These are phyloP conservation scores for Orussus abietinus DNA, from an alignment of 1,140 invertebrate species.

Conservation along the genomic window DNA sequence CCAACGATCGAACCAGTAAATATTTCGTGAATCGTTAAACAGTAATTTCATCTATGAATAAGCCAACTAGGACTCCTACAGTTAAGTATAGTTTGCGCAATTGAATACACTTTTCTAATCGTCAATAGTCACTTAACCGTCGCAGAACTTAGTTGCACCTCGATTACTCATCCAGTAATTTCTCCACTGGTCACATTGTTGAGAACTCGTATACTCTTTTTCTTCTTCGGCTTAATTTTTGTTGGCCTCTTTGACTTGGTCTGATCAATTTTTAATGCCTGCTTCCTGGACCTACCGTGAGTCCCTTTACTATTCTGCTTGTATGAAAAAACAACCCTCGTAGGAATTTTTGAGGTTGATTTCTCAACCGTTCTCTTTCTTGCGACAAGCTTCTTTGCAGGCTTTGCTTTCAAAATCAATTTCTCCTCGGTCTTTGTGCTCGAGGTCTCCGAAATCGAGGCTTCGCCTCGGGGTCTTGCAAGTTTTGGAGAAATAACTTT, in stretches of 20 bases:
- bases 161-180: background rate
- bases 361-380: too few relatives aligned
- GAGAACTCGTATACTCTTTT: background rate
- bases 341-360: too few relatives aligned
- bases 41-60: too few relatives aligned
- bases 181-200: background rate
- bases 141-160: too few relatives aligned
- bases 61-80: too few relatives aligned
- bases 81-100: too few relatives aligned
- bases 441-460: conserved; percentile 27
- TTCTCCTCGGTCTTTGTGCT: conserved; percentile 14
- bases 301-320: conserved; percentile 27
- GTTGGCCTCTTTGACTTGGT: conserved; percentile 30
- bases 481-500: conserved; percentile 32
- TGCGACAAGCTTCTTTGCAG: too few relatives aligned
- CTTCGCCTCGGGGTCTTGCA: too few relatives aligned
- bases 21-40: too few relatives aligned
- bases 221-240: conserved; percentile 16
- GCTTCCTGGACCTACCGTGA: conserved; percentile 17
- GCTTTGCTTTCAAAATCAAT: background rate
- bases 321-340: conserved; percentile 17
- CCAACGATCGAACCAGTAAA: too few relatives aligned
- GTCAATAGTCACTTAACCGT: too few relatives aligned
- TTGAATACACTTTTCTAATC: too few relatives aligned
- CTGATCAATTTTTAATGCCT: conserved; percentile 20